phyloP scores from a whole-genome alignment of 2,888 invertebrate genomes.

The Phaedon cochleariae region DNA sequence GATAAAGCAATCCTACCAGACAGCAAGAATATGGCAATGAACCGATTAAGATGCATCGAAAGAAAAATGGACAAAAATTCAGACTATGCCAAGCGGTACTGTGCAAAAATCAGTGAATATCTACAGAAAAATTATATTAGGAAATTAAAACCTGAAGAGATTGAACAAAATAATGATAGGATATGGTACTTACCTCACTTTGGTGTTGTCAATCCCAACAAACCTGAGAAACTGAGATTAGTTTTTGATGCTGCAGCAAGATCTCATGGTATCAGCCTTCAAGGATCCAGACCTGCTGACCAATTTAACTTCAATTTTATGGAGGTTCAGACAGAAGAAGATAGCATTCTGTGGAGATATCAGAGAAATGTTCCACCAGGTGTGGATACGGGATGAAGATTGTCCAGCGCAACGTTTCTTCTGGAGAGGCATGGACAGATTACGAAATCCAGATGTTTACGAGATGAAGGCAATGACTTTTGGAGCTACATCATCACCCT shows the following conservation, averaged over 20 bases:
- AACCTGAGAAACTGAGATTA: background rate
- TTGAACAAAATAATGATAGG: background rate
- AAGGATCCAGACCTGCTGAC: background rate
- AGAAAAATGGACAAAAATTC: background rate
- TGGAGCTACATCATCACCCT: background rate
- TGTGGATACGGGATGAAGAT: background rate
- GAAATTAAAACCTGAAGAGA: background rate
- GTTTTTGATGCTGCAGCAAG: constrained; percentile 2
- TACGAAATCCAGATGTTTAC: background rate
- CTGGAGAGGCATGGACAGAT: background rate
- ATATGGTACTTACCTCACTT: background rate
- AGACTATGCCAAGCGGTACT: background rate
- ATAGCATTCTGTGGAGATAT: background rate
- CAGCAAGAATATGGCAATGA: background rate
- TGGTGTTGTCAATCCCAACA: background rate
- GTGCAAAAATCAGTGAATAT: background rate
- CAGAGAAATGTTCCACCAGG: background rate
- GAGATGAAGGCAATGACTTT: no score
- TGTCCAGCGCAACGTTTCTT: constrained; percentile 3
- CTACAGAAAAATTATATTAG: background rate
- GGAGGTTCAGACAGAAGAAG: background rate
- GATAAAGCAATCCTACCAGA: background rate
- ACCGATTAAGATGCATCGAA: background rate
- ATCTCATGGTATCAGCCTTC: background rate
- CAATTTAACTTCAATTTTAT: background rate